Base-by-base conservation (phyloP, 2,797 vertebrate species). In the Acrocephalus scirpaceus region DNA sequence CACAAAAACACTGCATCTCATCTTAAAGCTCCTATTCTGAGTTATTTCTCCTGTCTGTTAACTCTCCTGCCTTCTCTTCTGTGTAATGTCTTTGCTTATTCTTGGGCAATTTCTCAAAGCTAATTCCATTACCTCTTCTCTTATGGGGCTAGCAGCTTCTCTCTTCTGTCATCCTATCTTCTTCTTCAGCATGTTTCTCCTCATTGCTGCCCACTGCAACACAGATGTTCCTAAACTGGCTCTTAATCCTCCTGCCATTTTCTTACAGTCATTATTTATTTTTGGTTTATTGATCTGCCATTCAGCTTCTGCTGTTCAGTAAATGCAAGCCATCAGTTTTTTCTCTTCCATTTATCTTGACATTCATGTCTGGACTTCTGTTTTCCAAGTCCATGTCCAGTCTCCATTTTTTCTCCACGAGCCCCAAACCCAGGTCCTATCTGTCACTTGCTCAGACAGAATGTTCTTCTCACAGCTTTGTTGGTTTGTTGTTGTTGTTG, bases 191-290 rank as follows among this genome's bases (percentile, higher is more conserved):
- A 36, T 40, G 58, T 88, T 92, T 90, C 85, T 92, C n/a, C 45
- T 83, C 72, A 42, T 62, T 77, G 54, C 70, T 90, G 50, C 65
- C 82, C 70, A 90, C 57, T 78, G 70, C 73, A 91, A 61, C 82
- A 86, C 40, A 80, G 57, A 54, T 90, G 36, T 78, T 91, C 38
- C 70, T 65, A 61, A 92, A 34, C 32, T 64, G 73, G 32, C 19
- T 89, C 60, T 93, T 94, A 92, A 89, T 94, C 71, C 86, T 91
- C 36, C 89, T 92, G 89, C 67, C 74, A 61, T 64, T 76, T 94
- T 84, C 81, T 76, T 48, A 45, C 29, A 76, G 44, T 67, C 10
- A 0, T 87, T 72, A 64, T 65, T 57, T 85, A 12, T 78, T 85
- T 74, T 87, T 69, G 30, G 21, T 85, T 81, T 94, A 91, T 95